These are phyloP conservation scores for Apeltes quadracus DNA, from an alignment of 2,113 vertebrate genomes.

Conservation along the genomic window DNA sequence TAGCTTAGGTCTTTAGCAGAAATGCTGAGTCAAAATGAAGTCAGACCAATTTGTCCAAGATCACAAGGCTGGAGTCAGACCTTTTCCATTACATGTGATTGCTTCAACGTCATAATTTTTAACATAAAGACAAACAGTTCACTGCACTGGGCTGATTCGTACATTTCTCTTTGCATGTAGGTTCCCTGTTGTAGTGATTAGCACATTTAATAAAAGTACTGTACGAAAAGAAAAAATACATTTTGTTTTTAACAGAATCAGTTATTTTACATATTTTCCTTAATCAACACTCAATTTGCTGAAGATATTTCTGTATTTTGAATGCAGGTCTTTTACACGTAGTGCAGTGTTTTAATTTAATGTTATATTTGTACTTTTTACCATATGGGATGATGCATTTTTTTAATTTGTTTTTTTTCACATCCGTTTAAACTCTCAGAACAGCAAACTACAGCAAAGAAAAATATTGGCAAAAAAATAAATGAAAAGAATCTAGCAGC, in stretches of 20 bases:
- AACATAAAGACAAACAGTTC: constrained; percentile 1
- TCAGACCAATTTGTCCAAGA: constrained; percentile 50
- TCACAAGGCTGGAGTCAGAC: constrained; percentile 46
- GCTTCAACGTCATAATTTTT: background rate
- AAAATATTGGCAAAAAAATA: background rate
- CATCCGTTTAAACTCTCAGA: background rate
- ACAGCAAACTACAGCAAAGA: background rate
- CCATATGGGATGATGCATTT: background rate
- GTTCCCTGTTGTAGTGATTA: background rate
- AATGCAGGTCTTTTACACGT: background rate
- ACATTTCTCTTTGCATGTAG: background rate
- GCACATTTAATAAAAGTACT: background rate
- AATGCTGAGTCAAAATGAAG: constrained; percentile 42
- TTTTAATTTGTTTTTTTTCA: no score
- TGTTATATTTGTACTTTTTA: background rate
- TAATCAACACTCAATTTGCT: background rate
- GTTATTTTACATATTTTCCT: background rate
- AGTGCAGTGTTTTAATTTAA: background rate
- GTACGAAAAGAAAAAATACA: background rate
- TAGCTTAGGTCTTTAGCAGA: constrained; percentile 14
- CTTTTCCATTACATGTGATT: constrained; percentile 22
- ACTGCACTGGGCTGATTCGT: background rate
- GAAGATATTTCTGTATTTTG: background rate
- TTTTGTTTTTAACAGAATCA: background rate
- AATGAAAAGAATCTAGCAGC: background rate